These are phyloP conservation scores for Trichogramma evanescens DNA, from an alignment of 2,888 invertebrate genomes.

Conservation along the genomic window DNA sequence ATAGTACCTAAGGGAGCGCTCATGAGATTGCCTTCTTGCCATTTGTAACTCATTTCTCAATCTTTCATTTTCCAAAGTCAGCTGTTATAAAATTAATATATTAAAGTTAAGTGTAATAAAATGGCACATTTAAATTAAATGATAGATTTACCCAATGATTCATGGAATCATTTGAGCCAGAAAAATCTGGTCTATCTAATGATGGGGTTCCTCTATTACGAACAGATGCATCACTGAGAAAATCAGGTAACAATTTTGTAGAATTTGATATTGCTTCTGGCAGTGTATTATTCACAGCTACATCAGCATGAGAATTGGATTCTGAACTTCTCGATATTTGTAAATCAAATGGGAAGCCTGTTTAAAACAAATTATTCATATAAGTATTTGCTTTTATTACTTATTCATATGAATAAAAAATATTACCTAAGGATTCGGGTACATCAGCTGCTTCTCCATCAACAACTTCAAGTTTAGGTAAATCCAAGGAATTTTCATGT, in stretches of 20 bases:
- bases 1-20: constrained; percentile 47
- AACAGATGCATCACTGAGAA: constrained; percentile 64
- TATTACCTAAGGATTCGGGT: constrained; percentile 31
- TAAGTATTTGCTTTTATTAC: background rate
- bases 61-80: constrained; percentile 47
- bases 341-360: constrained; percentile 40
- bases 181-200: constrained; percentile 26
- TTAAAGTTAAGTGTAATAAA: background rate
- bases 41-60: constrained; percentile 54
- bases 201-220: constrained; percentile 44
- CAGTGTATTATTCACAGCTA: constrained; percentile 24
- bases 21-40: constrained; percentile 51
- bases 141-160: constrained; percentile 22
- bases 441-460: constrained; percentile 26
- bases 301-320: constrained; percentile 24
- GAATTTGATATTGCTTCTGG: constrained; percentile 44
- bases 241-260: constrained; percentile 61
- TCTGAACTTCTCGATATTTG: constrained; percentile 31
- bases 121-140: background rate
- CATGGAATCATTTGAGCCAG: constrained; percentile 27
- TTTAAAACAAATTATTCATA: background rate
- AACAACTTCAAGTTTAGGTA: constrained; percentile 28
- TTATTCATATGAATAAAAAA: background rate
- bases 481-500: constrained; percentile 27
- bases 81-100: constrained; percentile 25